Evolutionary conservation across 2,888 invertebrate genomes (phyloP).

Genomic region (Spilarctia lutea): DNA sequence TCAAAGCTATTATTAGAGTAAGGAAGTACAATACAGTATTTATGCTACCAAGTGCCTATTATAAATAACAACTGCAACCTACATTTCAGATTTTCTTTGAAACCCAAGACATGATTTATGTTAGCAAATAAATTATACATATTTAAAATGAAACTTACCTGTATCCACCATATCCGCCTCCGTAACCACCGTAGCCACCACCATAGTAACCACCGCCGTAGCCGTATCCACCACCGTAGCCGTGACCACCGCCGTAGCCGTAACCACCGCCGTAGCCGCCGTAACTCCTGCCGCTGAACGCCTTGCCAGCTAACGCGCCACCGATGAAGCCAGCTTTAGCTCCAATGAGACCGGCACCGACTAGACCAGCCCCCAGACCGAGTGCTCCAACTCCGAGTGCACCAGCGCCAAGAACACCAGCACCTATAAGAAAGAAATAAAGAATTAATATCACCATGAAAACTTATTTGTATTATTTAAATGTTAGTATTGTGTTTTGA

Average conservation of each 20-base stretch:
- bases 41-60: not conserved
- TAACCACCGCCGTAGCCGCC: conserved; percentile 53
- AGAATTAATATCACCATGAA: not conserved
- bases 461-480: too few species aligned
- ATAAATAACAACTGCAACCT: not conserved
- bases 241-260: conserved; percentile 51
- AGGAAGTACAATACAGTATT: not conserved
- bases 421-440: conserved; percentile 47
- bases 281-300: conserved; percentile 58
- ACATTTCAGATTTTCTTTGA: not conserved
- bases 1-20: not conserved
- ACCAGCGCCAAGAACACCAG: conserved; percentile 59
- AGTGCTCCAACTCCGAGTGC: conserved; percentile 58
- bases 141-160: not conserved
- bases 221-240: conserved; percentile 32
- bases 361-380: conserved; percentile 64
- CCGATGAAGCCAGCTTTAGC: conserved; percentile 75
- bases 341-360: conserved; percentile 73
- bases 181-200: conserved; percentile 46
- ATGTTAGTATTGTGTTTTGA: too few species aligned
- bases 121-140: not conserved
- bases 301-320: conserved; percentile 70
- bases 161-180: conserved; percentile 27
- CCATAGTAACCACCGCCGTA: conserved; percentile 45
- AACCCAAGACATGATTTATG: not conserved